Base-by-base conservation (phyloP, 2,888 invertebrate genomes). In the Nephrotoma flavescens region DNA sequence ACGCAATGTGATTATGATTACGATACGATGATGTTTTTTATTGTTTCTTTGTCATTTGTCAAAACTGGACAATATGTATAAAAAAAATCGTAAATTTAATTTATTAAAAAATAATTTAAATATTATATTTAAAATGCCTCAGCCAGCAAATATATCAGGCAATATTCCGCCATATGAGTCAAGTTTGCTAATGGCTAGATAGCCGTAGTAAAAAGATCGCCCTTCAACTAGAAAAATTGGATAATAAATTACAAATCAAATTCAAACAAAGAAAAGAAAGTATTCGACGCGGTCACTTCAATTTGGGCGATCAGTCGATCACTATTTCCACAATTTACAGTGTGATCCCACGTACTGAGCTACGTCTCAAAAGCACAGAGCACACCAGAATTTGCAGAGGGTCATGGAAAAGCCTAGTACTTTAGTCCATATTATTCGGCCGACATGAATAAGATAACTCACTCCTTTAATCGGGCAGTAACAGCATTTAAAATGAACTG, bases 391-490 rank as follows among this genome's bases (percentile, higher is more conserved):
- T 96, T 96, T 89, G 94, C 95, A 83, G 96, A 96, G 90, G 93
- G 94, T 83, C 93, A 94, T 89, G 94, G 95, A 42, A 97, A 96
- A 91, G 97, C 99, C 89, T 99, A 99, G 92, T 99, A 96, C 92
- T 98, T 96, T 91, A 98, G 98, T 92, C 99, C 99, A 0, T 99
- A 99, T 90, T 93, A 98, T 89, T 98, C 98, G 5, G 99, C 99
- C 42, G 98, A 99, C 91, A 97, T 99, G 97, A 94, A 94, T 89
- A 95, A 96, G 90, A 99, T 99, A 99, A 98, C 99, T 15, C 94
- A 94, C 5, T 97, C 98, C 44, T 99, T 99, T 91, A 99, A 99
- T 91, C 96, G 99, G 88, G 96, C 96, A 86, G 96, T 98, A 1
- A 93, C 94, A 87, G 97, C 96, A 86, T 93, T 99, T 98, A 99